Conservation (phyloP, 2,888 invertebrate species). For the Pseudolycoriella hygida region DNA sequence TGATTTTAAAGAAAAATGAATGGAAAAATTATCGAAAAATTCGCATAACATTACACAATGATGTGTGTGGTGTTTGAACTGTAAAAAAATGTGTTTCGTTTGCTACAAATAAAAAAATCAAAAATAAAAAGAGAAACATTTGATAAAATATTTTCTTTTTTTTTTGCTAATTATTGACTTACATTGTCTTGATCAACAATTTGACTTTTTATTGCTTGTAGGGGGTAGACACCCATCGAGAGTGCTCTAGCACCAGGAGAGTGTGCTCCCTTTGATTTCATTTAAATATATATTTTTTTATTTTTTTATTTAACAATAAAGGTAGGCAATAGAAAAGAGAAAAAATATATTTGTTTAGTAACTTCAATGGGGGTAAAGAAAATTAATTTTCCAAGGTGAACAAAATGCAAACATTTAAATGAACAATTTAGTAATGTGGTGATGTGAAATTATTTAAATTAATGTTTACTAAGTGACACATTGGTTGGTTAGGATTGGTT, state of each 20-base stretch:
- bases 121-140: background rate
- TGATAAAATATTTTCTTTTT: slow-evolving; percentile 2
- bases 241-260: slow-evolving; percentile 83
- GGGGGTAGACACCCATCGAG: slow-evolving; percentile 80
- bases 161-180: slow-evolving; percentile 37
- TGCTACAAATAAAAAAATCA: background rate
- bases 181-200: slow-evolving; percentile 77
- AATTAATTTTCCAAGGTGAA: too few species aligned
- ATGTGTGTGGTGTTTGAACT: too few species aligned
- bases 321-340: slow-evolving; percentile 5
- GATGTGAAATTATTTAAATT: too few species aligned
- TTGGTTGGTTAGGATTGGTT: too few species aligned
- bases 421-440: too few species aligned
- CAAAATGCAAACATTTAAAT: too few species aligned
- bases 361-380: too few species aligned
- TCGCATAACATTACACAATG: too few species aligned
- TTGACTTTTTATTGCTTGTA: slow-evolving; percentile 74
- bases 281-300: background rate
- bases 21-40: too few species aligned
- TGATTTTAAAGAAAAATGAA: too few species aligned
- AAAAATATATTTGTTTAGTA: slow-evolving; percentile 2
- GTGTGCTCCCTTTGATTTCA: slow-evolving; percentile 53
- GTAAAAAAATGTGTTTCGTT: too few species aligned
- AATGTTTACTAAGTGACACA: too few species aligned
- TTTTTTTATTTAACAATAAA: background rate